Conservation (phyloP, 2,797 vertebrate genomes). For the Rhodeus uyekii region DNA sequence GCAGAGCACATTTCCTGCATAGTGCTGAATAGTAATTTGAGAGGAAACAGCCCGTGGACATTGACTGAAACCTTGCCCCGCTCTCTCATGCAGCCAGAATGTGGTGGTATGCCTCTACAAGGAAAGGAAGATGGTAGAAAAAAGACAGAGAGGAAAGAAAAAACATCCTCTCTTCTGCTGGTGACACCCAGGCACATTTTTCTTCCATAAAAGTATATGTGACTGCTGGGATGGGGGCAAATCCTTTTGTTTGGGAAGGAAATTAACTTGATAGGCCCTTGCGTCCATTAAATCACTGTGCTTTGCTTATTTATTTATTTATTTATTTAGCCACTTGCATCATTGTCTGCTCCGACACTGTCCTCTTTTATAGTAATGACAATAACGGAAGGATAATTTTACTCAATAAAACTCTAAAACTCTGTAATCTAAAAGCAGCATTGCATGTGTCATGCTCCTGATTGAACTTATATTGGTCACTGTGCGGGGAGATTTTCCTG, state of each 20-base stretch:
- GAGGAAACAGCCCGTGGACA: slow-evolving; percentile 47
- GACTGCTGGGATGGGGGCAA: slow-evolving; percentile 27
- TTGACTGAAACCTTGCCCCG: slow-evolving; percentile 35
- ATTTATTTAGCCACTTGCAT: slow-evolving; percentile 51
- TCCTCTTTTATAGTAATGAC: not conserved
- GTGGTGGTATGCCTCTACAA: slow-evolving; percentile 31
- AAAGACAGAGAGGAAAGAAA: slow-evolving; percentile 11
- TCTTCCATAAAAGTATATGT: slow-evolving; percentile 56
- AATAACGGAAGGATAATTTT: slow-evolving; percentile 2
- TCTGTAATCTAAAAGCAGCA: slow-evolving; percentile 17
- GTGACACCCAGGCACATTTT: slow-evolving; percentile 51
- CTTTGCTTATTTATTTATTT: slow-evolving; percentile 46
- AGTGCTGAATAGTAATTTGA: slow-evolving; percentile 58
- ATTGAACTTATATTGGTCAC: slow-evolving; percentile 28
- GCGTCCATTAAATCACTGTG: slow-evolving; percentile 35
- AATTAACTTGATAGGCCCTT: slow-evolving; percentile 33
- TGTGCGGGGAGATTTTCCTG: slow-evolving; percentile 5
- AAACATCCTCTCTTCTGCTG: slow-evolving; percentile 30
- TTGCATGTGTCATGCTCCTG: not conserved
- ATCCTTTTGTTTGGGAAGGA: slow-evolving; percentile 28
- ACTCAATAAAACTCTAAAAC: slow-evolving; percentile 33
- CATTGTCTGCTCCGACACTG: slow-evolving; percentile 35
- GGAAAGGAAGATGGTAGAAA: slow-evolving; percentile 4
- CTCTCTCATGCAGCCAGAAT: slow-evolving; percentile 47
- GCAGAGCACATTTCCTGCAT: slow-evolving; percentile 63